Base-by-base conservation (phyloP, 2,888 invertebrate species). In the Oasisia sp. region DNA sequence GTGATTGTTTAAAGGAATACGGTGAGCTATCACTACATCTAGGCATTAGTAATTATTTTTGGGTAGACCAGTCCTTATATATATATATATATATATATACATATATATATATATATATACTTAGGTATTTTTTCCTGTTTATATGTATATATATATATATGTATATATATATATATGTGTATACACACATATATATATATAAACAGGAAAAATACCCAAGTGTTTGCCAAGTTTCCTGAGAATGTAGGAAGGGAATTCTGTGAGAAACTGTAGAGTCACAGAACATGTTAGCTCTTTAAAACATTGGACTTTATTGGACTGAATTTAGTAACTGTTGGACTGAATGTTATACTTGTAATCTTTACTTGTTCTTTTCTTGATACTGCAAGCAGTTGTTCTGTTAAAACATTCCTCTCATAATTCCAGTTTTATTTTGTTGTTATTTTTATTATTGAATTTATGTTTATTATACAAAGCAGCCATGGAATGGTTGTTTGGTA, bases 401-500 rank as follows among this genome's bases (percentile, higher is more conserved):
- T 74, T 74, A 19, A 74, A 74, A 74, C 74, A 74, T 74, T 74
- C 74, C 74, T 58, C 58, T 74, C 74, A 74, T 74, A 74, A 74
- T 74, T 74, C 74, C 7, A 27, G 19, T 74, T 74, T 74, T 74
- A 19, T 74, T 74, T 14, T 74, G 56, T 56, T 56, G 56, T 56
- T 56, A 56, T 74, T 12, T 74, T 74, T 74, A 74, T 74, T 74
- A 74, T 27, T 74, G 74, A 2, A 19, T 74, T 74, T 74, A 27
- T 74, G 74, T 74, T 74, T 74, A 27, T 74, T 74, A 7, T 74
- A 27, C 27, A 27, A 74, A 74, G 27, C 74, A 74, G 27, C n/a
- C 74, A 74, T 19, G n/a, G 74, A 74, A 74, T 74, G 74, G 74
- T 19, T 74, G 74, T 74, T 74, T 74, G 27, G 14, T 74, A 27